Percentiles rank a stretch among this genome's conserved stretches.
Conservation (phyloP, 2,888 invertebrate species). For the Blomia tropicalis region DNA sequence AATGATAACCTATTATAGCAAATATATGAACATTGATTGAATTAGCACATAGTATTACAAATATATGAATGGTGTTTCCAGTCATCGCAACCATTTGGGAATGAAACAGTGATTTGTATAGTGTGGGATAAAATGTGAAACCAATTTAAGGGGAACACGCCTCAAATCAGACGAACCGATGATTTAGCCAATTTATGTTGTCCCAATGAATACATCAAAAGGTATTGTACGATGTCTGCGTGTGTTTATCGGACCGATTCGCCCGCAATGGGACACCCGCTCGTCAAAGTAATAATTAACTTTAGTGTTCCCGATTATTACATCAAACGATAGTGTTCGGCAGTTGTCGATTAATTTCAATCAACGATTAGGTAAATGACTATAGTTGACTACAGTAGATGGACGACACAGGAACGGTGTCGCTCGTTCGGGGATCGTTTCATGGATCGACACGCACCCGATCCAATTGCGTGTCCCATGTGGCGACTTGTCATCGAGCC, state of each 20-base stretch:
- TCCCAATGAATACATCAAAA: neutral
- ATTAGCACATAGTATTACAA: neutral
- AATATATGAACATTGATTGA: neutral
- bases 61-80: too few relatives aligned
- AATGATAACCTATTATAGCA: neutral
- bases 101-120: neutral
- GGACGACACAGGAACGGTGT: too few relatives aligned
- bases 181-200: neutral
- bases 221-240: neutral
- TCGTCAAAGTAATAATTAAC: neutral
- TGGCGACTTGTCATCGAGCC: neutral
- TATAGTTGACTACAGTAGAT: too few relatives aligned
- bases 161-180: neutral
- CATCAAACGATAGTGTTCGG: too few relatives aligned
- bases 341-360: conserved; percentile 12
- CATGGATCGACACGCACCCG: neutral
- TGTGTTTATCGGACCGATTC: too few relatives aligned
- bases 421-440: neutral
- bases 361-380: conserved; percentile 7
- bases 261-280: neutral
- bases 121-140: neutral
- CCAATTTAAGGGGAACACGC: neutral
- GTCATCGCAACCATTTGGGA: too few relatives aligned
- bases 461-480: neutral
- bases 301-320: conserved; percentile 1